These are phyloP conservation scores for Procambarus clarkii DNA, from an alignment of 1,140 invertebrate genomes.

Conservation along the genomic window DNA sequence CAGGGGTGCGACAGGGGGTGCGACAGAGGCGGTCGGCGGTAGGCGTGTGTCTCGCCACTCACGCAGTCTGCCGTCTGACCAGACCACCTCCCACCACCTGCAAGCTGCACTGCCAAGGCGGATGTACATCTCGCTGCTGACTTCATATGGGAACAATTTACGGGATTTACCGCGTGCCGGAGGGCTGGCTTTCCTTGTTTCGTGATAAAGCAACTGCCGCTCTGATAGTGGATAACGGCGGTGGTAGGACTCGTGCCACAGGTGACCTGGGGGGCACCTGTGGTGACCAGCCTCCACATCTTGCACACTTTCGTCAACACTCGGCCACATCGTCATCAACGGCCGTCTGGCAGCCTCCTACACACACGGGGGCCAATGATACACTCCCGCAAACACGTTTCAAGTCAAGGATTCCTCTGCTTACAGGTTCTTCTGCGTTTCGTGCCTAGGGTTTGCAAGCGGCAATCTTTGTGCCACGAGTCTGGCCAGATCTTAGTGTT, in stretches of 20 bases:
- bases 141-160: slow-evolving; percentile 61
- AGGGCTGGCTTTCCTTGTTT: slow-evolving; percentile 44
- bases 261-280: not conserved
- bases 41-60: slow-evolving; percentile 1
- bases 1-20: not conserved
- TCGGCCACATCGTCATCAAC: not conserved
- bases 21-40: slow-evolving; percentile 18
- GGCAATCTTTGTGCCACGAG: no score
- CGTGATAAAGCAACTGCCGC: slow-evolving; percentile 42
- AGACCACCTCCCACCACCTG: slow-evolving; percentile 7
- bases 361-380: not conserved
- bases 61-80: slow-evolving; percentile 22
- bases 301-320: not conserved
- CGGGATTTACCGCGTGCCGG: slow-evolving; percentile 54
- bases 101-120: slow-evolving; percentile 36
- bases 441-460: no score
- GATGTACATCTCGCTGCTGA: slow-evolving; percentile 50
- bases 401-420: not conserved
- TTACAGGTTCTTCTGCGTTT: no score
- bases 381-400: slow-evolving; percentile 6
- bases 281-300: not conserved
- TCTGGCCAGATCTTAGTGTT: no score
- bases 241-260: not conserved
- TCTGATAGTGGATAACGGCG: slow-evolving; percentile 36
- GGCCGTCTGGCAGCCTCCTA: not conserved